Evolutionary conservation across 2,888 invertebrate species (phyloP).

Genomic region (Epistrophella euchroma): DNA sequence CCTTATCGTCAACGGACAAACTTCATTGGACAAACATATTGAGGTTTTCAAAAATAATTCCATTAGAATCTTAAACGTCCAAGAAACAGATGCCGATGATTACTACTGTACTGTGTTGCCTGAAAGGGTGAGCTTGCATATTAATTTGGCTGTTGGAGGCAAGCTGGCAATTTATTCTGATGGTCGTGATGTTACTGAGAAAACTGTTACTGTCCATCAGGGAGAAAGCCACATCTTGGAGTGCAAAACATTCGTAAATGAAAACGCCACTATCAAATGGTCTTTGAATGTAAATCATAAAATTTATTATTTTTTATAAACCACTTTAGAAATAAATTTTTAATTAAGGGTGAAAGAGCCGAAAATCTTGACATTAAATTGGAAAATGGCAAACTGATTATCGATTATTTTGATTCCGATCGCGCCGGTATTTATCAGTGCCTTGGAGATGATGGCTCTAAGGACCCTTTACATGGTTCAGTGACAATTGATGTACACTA

Average conservation of each 20-base stretch:
- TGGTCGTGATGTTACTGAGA: conserved; percentile 81
- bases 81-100: conserved; percentile 79
- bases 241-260: conserved; percentile 79
- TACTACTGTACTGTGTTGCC: conserved; percentile 81
- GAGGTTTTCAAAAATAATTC: conserved; percentile 80
- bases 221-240: conserved; percentile 81
- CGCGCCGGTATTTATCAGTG: conserved; percentile 82
- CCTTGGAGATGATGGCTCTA: conserved; percentile 80
- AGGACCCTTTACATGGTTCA: conserved; percentile 80
- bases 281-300: conserved; percentile 80
- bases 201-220: conserved; percentile 81
- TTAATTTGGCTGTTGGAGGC: conserved; percentile 78
- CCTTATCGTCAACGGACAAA: conserved; percentile 78
- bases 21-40: conserved; percentile 77
- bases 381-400: conserved; percentile 77
- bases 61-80: conserved; percentile 78
- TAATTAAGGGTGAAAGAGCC: conserved; percentile 79
- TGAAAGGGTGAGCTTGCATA: conserved; percentile 78
- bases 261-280: conserved; percentile 80
- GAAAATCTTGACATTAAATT: conserved; percentile 76
- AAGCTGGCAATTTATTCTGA: conserved; percentile 80
- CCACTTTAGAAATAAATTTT: neutral
- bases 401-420: conserved; percentile 80
- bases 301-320: neutral
- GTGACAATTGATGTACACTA: conserved; percentile 81